Conservation (phyloP, 2,888 invertebrate genomes). For the Autographa pulchrina region DNA sequence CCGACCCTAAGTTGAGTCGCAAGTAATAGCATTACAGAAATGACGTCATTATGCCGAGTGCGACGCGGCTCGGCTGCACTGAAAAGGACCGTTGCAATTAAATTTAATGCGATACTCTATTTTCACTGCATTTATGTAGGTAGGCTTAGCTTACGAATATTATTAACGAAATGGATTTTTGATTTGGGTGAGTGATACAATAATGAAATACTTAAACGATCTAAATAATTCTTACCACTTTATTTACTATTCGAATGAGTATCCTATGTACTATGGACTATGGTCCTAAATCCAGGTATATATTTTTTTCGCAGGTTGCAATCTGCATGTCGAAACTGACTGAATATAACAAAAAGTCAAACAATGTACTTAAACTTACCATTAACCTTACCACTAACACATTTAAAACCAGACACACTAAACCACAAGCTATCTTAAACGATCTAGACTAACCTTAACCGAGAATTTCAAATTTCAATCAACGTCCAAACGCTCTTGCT, state of each 20-base stretch:
- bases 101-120: conserved; percentile 74
- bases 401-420: neutral
- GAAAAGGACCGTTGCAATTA: conserved; percentile 70
- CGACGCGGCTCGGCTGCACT: conserved; percentile 63
- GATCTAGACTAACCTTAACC: neutral
- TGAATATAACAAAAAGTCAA: too few species aligned
- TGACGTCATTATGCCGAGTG: conserved; percentile 71
- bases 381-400: neutral
- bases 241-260: too few species aligned
- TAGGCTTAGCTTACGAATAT: conserved; percentile 46
- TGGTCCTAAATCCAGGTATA: too few species aligned
- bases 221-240: too few species aligned
- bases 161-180: conserved; percentile 32
- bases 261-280: too few species aligned
- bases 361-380: neutral
- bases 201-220: too few species aligned
- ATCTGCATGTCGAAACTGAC: too few species aligned
- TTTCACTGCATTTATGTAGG: conserved; percentile 65
- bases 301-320: too few species aligned
- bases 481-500: conserved; percentile 3
- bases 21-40: conserved; percentile 70
- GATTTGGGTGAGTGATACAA: too few species aligned
- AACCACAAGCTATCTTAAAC: neutral
- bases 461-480: conserved; percentile 36
- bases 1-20: conserved; percentile 54